Percentiles rank a stretch among this genome's conserved stretches.
These are phyloP conservation scores for Coptotermes formosanus DNA, from an alignment of 1,140 invertebrate genomes.

Conservation along the genomic window DNA sequence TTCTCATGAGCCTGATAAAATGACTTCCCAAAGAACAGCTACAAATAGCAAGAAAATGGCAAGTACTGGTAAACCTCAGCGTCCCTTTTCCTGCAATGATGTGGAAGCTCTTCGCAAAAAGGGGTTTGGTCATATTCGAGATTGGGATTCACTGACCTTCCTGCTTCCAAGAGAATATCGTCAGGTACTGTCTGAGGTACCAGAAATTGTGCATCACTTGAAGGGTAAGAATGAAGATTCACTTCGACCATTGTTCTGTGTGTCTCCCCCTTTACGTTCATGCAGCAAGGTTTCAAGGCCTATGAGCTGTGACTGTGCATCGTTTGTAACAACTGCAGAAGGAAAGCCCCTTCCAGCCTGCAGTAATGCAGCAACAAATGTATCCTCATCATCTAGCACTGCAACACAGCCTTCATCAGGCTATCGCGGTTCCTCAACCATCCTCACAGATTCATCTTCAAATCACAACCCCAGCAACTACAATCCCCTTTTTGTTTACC, in stretches of 20 bases:
- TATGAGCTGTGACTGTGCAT: conserved; percentile 62
- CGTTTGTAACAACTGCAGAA: conserved; percentile 38
- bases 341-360: not conserved
- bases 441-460: conserved; percentile 70
- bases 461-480: conserved; percentile 58
- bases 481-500: conserved; percentile 76
- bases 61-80: conserved; percentile 28
- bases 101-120: conserved; percentile 63
- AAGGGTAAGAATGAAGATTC: conserved; percentile 55
- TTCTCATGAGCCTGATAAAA: conserved; percentile 38
- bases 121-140: conserved; percentile 74
- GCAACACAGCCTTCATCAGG: conserved; percentile 60
- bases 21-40: not conserved
- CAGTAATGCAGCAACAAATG: not conserved
- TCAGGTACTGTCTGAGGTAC: conserved; percentile 69
- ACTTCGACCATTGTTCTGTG: conserved; percentile 65
- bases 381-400: conserved; percentile 29
- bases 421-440: conserved; percentile 80
- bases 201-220: conserved; percentile 65
- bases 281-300: conserved; percentile 48
- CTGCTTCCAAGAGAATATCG: conserved; percentile 79
- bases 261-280: conserved; percentile 57
- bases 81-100: conserved; percentile 27
- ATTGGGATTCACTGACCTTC: conserved; percentile 89
- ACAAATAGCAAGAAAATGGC: not conserved